Conservation (phyloP, 2,797 vertebrate genomes). For the Eutrigla gurnardus region DNA sequence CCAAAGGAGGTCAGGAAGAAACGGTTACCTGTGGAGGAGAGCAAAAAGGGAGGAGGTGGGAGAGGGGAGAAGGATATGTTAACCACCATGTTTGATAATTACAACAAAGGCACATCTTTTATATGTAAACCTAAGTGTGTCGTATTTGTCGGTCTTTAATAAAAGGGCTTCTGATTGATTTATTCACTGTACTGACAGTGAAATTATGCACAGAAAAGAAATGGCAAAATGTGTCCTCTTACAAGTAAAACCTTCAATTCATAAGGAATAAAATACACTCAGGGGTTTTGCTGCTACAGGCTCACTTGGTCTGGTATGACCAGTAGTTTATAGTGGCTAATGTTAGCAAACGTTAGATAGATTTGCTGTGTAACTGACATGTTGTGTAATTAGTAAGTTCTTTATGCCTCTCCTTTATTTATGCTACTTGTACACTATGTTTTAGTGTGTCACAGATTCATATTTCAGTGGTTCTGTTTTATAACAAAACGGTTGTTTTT, state of each 20-base stretch:
- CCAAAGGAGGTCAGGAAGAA: constrained; percentile 96
- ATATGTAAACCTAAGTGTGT: background rate
- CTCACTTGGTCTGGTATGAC: background rate
- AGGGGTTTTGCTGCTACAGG: background rate
- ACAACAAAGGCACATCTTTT: background rate
- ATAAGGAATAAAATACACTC: background rate
- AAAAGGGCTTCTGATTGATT: background rate
- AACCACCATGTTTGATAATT: constrained; percentile 24
- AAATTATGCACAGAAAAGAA: background rate
- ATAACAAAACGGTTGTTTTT: background rate
- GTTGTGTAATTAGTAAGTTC: background rate
- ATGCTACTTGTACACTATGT: background rate
- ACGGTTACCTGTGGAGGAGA: constrained; percentile 90
- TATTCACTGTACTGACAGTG: background rate
- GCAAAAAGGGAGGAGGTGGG: constrained; percentile 13
- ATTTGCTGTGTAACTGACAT: background rate
- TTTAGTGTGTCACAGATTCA: background rate
- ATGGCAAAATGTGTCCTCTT: background rate
- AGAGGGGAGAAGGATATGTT: background rate
- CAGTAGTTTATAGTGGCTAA: background rate
- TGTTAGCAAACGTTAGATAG: background rate
- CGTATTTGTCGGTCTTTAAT: too few relatives aligned
- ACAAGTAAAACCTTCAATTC: background rate
- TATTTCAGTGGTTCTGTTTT: background rate
- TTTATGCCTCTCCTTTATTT: background rate